Evolutionary conservation across 2,797 vertebrate species (phyloP), one percentile per base, ranked within the genome.

Genomic region (Orientallactaga sibirica): DNA sequence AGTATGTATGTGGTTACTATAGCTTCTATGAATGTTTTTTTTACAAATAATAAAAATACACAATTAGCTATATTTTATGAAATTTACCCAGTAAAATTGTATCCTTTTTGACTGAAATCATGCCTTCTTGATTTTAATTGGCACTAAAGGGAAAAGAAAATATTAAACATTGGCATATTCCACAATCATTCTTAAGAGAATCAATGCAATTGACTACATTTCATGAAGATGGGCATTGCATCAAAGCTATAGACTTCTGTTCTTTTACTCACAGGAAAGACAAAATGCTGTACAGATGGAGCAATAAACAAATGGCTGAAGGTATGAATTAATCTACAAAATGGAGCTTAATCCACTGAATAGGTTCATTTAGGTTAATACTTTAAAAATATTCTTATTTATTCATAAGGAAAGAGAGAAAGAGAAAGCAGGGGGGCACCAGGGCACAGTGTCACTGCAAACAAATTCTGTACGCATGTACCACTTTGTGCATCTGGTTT

Each of bases 41-140:
- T 27, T 16, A 29, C 61, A 88, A 92, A 73, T 24, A 96, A 43
- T 64, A 66, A 74, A 73, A 91, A 68, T 4, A 41, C 55, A 84
- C 0, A 16, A 88, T 75, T 52, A 52, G 89, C 24, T 20, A 0
- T 92, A 75, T 93, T 96, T 93, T 96, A 43, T 41, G 68, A 24
- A 73, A 48, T 48, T 91, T 81, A 94, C 87, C 85, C 64, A 79
- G 15, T 37, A n/a, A 97, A 97, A 85, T 93, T 93, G 14, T 16
- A 76, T 22, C 43, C 84, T 96, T 81, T n/a, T 37, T 33, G 24
- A 33, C 8, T 67, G 67, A 91, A 85, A 61, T 29, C 11, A 88
- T 76, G 52, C 96, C 79, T 96, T 96, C 88, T 95, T 96, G 94
- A 9, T 94, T 55, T 90, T 78, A 88, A 16, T 95, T 67, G 71